A percentile compares a stretch with the other conserved stretches of the same genome.
Evolutionary conservation across 2,888 invertebrate species (phyloP).

Genomic region (Melanostoma mellinum): DNA sequence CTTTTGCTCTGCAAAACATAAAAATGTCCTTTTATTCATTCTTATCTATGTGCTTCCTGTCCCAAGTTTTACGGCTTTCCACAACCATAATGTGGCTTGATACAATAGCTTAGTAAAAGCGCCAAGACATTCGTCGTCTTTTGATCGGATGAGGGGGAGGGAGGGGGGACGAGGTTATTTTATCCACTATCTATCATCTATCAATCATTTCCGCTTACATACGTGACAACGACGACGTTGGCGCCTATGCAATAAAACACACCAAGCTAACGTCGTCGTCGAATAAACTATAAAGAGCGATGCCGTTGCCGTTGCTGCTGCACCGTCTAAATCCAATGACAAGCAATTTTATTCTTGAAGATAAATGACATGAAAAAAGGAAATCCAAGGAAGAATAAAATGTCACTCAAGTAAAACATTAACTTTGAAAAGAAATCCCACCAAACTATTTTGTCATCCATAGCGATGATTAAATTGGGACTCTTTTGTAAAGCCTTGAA

Average conservation of each 20-base stretch:
- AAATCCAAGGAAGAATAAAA: conserved; percentile 54
- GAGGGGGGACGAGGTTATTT: not conserved
- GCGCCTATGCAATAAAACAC: conserved; percentile 49
- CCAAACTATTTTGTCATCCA: conserved; percentile 3
- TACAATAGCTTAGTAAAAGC: conserved; percentile 9
- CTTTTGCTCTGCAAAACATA: not conserved
- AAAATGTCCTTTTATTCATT: conserved; percentile 10
- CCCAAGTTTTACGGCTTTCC: conserved; percentile 19
- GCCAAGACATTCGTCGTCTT: conserved; percentile 24
- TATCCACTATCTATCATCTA: conserved; percentile 50
- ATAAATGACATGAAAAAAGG: conserved; percentile 32
- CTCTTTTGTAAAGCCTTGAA: too few relatives aligned
- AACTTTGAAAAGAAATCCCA: conserved; percentile 32
- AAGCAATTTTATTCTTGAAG: conserved; percentile 56
- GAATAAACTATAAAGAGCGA: conserved; percentile 29
- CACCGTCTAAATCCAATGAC: conserved; percentile 37
- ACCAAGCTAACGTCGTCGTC: conserved; percentile 18
- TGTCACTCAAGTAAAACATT: conserved; percentile 61
- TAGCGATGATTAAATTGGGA: too few relatives aligned
- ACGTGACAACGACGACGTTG: conserved; percentile 43
- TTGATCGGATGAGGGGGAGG: conserved; percentile 6
- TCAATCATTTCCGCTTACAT: conserved; percentile 53
- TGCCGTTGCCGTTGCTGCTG: conserved; percentile 1
- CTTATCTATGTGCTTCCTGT: not conserved
- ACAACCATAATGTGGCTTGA: conserved; percentile 10